Evolutionary conservation across 2,797 vertebrate species (phyloP).

Genomic region (Halcyon leucocephala): DNA sequence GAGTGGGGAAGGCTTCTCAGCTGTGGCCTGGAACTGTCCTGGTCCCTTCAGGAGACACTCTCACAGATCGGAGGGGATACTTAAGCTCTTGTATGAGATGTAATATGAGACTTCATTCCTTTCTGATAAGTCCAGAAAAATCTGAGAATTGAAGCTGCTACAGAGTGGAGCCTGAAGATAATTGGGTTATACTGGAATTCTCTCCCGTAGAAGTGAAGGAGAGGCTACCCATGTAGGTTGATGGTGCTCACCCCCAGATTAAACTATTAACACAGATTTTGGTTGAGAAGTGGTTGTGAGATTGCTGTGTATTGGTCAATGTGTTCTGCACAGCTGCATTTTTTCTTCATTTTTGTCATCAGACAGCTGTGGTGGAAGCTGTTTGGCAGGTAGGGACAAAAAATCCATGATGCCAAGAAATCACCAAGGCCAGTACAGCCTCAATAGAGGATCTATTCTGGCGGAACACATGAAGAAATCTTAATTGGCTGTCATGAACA

Average conservation of each 20-base stretch:
- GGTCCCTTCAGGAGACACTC: background rate
- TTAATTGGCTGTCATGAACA: background rate
- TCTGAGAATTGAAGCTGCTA: background rate
- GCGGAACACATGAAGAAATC: background rate
- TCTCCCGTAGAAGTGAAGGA: background rate
- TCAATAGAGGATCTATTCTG: fast-evolving
- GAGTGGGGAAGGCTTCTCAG: background rate
- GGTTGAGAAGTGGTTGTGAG: background rate
- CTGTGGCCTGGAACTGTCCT: background rate
- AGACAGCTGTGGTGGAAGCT: background rate
- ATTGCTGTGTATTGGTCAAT: background rate
- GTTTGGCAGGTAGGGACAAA: background rate
- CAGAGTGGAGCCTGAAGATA: background rate
- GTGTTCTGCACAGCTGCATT: background rate
- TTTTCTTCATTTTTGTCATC: background rate
- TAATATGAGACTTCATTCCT: background rate
- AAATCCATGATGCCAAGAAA: fast-evolving
- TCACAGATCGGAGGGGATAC: background rate
- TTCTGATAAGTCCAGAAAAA: background rate
- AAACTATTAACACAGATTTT: background rate
- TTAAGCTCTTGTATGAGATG: background rate
- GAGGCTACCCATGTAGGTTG: background rate
- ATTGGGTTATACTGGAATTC: background rate
- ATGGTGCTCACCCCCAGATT: background rate
- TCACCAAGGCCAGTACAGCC: background rate